Conservation (phyloP, 2,113 vertebrate genomes). For the Onychostruthus taczanowskii region DNA sequence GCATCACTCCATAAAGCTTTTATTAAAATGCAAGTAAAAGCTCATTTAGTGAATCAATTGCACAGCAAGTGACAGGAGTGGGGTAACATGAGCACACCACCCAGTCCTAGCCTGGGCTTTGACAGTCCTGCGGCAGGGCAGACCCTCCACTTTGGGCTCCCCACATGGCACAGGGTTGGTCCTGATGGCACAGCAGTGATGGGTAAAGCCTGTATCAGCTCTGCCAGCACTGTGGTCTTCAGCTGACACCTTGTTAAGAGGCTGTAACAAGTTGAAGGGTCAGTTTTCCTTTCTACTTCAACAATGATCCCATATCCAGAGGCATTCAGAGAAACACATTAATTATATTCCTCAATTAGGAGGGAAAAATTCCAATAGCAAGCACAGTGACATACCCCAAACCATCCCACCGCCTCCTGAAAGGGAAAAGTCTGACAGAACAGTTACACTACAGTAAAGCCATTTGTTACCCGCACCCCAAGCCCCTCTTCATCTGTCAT, state of each 20-base stretch:
- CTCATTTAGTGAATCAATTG: neutral
- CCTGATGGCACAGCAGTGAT: neutral
- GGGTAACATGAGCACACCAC: fast-evolving
- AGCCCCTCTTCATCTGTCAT: neutral
- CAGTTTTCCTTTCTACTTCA: neutral
- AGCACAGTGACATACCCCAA: fast-evolving
- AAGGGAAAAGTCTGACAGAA: neutral
- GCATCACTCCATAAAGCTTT: neutral
- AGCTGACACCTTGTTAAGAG: neutral
- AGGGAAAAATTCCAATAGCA: neutral
- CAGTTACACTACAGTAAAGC: neutral
- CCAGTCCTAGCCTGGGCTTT: neutral
- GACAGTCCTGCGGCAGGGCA: neutral
- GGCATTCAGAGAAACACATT: neutral
- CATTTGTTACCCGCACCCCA: neutral
- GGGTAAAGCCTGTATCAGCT: neutral
- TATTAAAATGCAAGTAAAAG: neutral
- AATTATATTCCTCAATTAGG: neutral
- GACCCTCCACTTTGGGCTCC: fast-evolving
- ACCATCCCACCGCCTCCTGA: neutral
- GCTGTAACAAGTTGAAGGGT: neutral
- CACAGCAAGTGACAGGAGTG: neutral
- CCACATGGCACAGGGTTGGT: fast-evolving
- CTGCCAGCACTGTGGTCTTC: neutral
- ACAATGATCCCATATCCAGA: neutral